Evolutionary conservation across 2,888 invertebrate species (phyloP), one percentile per base, ranked within the genome.

Genomic region (Coleophora deauratella): DNA sequence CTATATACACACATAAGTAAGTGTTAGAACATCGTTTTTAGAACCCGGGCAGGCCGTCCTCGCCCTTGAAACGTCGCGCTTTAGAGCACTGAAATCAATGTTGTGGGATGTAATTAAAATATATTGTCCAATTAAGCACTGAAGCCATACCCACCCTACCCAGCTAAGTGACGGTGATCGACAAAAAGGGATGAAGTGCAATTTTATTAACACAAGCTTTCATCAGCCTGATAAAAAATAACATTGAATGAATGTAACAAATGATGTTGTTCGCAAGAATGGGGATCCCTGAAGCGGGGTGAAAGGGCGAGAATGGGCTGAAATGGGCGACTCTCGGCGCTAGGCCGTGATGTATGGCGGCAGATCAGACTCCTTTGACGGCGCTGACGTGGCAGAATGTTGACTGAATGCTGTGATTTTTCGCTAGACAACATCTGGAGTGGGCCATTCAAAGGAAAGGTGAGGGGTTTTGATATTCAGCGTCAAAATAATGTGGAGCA

Each of bases 81-180:
- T n/a, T n/a, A n/a, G n/a, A n/a, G n/a, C n/a, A n/a, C n/a, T n/a
- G n/a, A n/a, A n/a, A n/a, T n/a, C n/a, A n/a, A n/a, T n/a, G n/a
- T n/a, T n/a, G n/a, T 21, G 6, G 21, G 3, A 21, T 21, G 3
- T 21, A 21, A 21, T 4, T 21, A 21, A 21, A 4, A 4, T 21
- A 4, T 21, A 21, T 3, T 21, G 6, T 21, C 21, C 21, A 4
- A 21, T 21, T 21, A 4, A 21, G 6, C 6, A 2, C 31, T 3
- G 2, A 42, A 45, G 36, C 2, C 53, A 50, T 46, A 44, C 62
- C 15, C 69, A 66, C 75, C 63, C 57, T 46, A 55, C 57, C 55
- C 68, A 65, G 67, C 70, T 84, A 85, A 84, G 85, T 84, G 84
- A 84, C 80, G 81, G 77, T 85, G 85, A 85, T 85, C 84, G 75